phyloP scores from a whole-genome alignment of 2,797 vertebrate species.

The Falco cherrug region DNA sequence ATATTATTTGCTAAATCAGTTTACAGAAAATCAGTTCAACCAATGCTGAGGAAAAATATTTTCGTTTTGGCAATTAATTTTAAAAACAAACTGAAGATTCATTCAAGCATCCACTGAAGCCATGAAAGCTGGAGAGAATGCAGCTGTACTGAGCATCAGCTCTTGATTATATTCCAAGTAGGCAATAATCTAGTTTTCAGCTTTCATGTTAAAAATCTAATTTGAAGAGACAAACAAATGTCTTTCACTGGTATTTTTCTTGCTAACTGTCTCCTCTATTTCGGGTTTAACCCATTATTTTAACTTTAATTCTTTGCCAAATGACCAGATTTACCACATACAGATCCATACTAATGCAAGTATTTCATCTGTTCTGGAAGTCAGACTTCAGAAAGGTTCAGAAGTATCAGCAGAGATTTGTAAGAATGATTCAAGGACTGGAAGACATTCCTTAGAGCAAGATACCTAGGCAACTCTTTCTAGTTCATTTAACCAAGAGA shows the following conservation, averaged over 20 bases:
- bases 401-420: not conserved
- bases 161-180: not conserved
- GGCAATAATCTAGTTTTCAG: not conserved
- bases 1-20: constrained; percentile 23
- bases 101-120: not conserved
- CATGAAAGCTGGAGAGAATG: not conserved
- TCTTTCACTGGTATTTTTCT: not conserved
- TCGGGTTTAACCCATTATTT: constrained; percentile 32
- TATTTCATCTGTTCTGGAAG: not conserved
- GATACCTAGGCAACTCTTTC: not conserved
- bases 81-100: not conserved
- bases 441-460: not conserved
- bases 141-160: not conserved
- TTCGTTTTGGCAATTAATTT: not conserved
- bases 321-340: not conserved
- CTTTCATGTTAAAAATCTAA: not conserved
- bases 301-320: not conserved
- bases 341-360: not conserved
- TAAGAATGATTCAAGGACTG: not conserved
- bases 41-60: constrained; percentile 8
- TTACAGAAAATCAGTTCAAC: constrained; percentile 54
- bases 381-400: not conserved
- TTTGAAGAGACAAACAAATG: not conserved
- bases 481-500: not conserved
- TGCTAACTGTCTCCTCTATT: not conserved